Base-by-base conservation (phyloP, 2,888 invertebrate genomes). In the Augochlorella aurata region DNA sequence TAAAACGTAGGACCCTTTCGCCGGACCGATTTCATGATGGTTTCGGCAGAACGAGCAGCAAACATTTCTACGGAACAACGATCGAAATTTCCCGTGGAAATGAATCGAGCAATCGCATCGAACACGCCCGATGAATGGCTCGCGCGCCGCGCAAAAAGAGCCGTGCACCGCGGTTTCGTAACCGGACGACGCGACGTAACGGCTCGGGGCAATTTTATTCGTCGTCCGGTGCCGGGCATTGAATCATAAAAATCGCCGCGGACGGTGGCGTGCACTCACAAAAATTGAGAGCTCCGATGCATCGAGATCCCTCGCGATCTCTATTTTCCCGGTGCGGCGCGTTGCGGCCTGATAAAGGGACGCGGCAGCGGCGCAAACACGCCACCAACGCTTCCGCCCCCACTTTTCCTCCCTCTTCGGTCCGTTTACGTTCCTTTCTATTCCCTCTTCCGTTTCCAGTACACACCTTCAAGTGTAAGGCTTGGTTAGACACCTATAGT, bases 231-330 rank as follows among this genome's bases (percentile, higher is more conserved):
- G 38, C 52, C 68, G 68, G 16, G n/a, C 73, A 44, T 29, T 38
- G 80, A 68, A 68, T 79, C 61, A 73, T 63, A 79, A 70, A 79
- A 81, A 81, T 81, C 63, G 54, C 10, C 73, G 16, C 52, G 52
- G 38, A 45, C 66, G 66, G 66, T 8, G 44, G 63, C 18, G 38
- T 29, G 74, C 54, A 69, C 47, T 66, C 52, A 65, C 44, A 45
- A 61, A 78, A 78, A 61, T 50, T 54, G 77, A 70, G 63, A n/a
- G 21, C 50, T 7, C 14, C 29, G 68, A 69, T 54, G 78, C 79
- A 44, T 29, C 69, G 38, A 14, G 61, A 61, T 16, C 29, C 58
- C 61, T 5, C 21, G 16, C 61, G 21, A 5, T 16, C 66, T 10
- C 44, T 24, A 67, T 80, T 74, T 65, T 54, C n/a, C 73, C 52